Conservation (phyloP, 2,113 vertebrate species). For the Halichoeres trimaculatus region DNA sequence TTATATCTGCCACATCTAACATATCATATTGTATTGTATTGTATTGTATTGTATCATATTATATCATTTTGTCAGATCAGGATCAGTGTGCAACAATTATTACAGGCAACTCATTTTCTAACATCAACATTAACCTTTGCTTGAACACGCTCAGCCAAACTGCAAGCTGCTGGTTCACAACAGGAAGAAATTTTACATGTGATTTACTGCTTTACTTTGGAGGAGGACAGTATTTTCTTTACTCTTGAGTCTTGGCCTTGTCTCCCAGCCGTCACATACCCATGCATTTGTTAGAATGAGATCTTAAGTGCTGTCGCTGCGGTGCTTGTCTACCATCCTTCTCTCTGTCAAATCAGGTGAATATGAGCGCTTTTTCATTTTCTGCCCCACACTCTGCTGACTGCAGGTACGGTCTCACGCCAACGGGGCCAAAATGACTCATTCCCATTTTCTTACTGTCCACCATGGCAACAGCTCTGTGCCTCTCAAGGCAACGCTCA, state of each 20-base stretch:
- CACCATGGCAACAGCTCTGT: constrained; percentile 61
- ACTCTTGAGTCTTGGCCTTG: neutral
- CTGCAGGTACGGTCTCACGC: constrained; percentile 15
- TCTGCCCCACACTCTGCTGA: neutral
- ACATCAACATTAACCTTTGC: too few species aligned
- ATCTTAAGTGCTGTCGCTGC: constrained; percentile 24
- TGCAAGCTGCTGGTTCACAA: too few species aligned
- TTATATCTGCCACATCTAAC: too few species aligned
- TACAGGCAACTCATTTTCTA: too few species aligned
- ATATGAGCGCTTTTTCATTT: neutral
- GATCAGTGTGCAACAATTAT: too few species aligned
- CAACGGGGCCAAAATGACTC: constrained; percentile 39
- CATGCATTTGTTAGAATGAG: neutral
- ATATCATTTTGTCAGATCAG: too few species aligned
- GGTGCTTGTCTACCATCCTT: constrained; percentile 2
- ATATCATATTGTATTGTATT: too few species aligned
- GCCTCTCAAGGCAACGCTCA: constrained; percentile 50
- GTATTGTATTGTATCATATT: too few species aligned
- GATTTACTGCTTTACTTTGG: neutral
- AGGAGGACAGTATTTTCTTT: neutral
- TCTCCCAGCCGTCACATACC: neutral
- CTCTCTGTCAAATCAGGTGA: constrained; percentile 9
- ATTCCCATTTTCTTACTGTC: constrained; percentile 49
- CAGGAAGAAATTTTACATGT: neutral
- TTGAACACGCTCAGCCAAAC: too few species aligned